Evolutionary conservation across 2,113 vertebrate species (phyloP).

Genomic region (Clarias macrocephalus): DNA sequence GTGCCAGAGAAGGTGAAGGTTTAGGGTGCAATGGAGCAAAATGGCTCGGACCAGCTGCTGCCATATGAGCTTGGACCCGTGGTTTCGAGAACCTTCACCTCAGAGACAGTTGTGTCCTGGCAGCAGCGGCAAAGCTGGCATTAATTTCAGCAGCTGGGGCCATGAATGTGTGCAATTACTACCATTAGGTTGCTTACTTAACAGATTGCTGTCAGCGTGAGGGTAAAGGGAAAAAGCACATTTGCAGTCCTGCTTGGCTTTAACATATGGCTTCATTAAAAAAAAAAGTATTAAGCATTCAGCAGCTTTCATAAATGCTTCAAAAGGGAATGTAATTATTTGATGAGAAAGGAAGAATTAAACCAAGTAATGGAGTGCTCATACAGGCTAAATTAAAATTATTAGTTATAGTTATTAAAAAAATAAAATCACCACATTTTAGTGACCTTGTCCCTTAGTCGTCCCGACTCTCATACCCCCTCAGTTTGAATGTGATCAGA

Average conservation of each 20-base stretch:
- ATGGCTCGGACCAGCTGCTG: neutral
- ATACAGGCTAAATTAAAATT: neutral
- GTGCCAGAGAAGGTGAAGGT: conserved; percentile 52
- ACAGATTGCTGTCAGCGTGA: conserved; percentile 59
- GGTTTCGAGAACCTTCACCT: conserved; percentile 58
- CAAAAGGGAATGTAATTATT: neutral
- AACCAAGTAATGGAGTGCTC: neutral
- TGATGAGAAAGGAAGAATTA: neutral
- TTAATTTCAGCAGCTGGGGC: conserved; percentile 56
- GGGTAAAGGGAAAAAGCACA: conserved; percentile 23
- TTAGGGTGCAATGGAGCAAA: conserved; percentile 30
- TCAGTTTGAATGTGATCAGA: too few species aligned
- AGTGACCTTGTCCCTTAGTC: neutral
- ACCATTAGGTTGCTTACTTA: conserved; percentile 61
- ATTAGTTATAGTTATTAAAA: neutral
- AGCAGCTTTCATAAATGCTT: neutral
- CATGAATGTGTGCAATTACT: conserved; percentile 57
- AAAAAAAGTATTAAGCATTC: neutral
- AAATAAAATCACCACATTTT: neutral
- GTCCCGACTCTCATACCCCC: neutral
- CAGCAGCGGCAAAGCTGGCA: conserved; percentile 44
- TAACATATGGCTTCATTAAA: neutral
- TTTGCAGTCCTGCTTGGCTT: neutral
- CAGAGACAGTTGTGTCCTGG: conserved; percentile 56
- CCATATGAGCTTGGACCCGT: conserved; percentile 50